phyloP scores from a whole-genome alignment of 1,140 invertebrate genomes.

The Ladona fulva region DNA sequence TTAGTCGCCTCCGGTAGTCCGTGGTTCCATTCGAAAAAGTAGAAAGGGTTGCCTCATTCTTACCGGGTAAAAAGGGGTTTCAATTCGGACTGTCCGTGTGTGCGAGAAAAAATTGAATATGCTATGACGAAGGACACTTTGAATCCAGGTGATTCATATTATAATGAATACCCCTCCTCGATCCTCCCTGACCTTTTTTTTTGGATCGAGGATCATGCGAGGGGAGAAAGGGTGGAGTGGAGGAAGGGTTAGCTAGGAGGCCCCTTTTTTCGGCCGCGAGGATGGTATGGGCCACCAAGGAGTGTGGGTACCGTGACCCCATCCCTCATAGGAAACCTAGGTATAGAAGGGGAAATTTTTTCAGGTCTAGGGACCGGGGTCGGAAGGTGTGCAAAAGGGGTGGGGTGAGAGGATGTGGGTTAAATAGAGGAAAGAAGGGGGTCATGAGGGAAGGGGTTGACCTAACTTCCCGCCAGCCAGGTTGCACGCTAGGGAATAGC shows the following conservation, averaged over 20 bases:
- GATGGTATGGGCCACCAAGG: too few species aligned
- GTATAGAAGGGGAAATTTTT: background rate
- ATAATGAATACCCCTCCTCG: background rate
- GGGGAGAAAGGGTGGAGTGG: background rate
- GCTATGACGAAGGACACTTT: background rate
- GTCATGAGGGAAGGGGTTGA: background rate
- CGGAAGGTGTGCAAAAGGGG: slow-evolving; percentile 1
- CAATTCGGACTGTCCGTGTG: background rate
- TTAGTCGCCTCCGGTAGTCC: too few species aligned
- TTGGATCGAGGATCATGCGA: background rate
- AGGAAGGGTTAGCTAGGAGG: background rate
- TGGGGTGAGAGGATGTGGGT: slow-evolving; percentile 6
- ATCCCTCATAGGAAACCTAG: too few species aligned
- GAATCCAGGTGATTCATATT: background rate
- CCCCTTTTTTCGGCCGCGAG: background rate
- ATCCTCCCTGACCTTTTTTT: too few species aligned
- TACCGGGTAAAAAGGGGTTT: background rate
- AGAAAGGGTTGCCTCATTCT: too few species aligned
- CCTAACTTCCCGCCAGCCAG: slow-evolving; percentile 1
- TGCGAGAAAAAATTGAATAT: background rate
- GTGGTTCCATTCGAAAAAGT: too few species aligned
- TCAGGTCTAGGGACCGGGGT: background rate
- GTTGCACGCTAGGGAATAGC: background rate
- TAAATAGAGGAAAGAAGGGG: background rate
- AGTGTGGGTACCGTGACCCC: too few species aligned